Percentiles rank a stretch among this genome's conserved stretches.
phyloP scores from a whole-genome alignment of 2,888 invertebrate genomes.

The Drosophila parthenogenetica region DNA sequence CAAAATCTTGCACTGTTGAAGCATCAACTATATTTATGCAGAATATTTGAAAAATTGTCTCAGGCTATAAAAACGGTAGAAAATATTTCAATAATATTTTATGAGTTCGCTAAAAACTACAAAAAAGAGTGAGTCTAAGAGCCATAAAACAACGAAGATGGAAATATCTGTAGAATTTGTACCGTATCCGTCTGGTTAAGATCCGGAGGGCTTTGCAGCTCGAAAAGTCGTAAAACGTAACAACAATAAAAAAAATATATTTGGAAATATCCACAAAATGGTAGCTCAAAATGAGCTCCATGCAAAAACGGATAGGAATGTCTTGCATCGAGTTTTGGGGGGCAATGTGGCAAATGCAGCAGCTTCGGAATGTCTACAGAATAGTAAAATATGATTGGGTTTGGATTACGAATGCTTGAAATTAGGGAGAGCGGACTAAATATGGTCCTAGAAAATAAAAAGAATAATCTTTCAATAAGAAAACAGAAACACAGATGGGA shows the following conservation, averaged over 20 bases:
- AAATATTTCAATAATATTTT: constrained; percentile 65
- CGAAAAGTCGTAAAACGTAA: constrained; percentile 76
- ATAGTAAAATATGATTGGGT: constrained; percentile 10
- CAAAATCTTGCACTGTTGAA: too few species aligned
- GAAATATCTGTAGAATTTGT: constrained; percentile 62
- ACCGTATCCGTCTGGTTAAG: constrained; percentile 30
- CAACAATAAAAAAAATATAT: constrained; percentile 80
- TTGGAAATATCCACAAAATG: constrained; percentile 80
- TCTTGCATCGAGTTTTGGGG: constrained; percentile 29
- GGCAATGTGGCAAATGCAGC: constrained; percentile 71
- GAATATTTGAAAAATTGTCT: constrained; percentile 60
- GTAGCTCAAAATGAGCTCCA: constrained; percentile 62
- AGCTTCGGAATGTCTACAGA: constrained; percentile 44
- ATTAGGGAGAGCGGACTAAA: not conserved
- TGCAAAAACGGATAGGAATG: constrained; percentile 57
- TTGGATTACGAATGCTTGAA: not conserved
- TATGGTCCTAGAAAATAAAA: too few species aligned
- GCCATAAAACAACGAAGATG: constrained; percentile 52
- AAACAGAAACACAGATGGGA: constrained; percentile 9
- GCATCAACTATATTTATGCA: constrained; percentile 36
- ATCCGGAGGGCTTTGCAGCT: constrained; percentile 12
- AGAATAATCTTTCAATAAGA: constrained; percentile 31
- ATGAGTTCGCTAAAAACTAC: constrained; percentile 39
- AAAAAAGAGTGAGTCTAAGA: constrained; percentile 18
- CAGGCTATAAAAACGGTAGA: constrained; percentile 51